A percentile compares a stretch with the other conserved stretches of the same genome.
Conservation (phyloP, 2,888 invertebrate genomes). For the Toxonevra muliebris region DNA sequence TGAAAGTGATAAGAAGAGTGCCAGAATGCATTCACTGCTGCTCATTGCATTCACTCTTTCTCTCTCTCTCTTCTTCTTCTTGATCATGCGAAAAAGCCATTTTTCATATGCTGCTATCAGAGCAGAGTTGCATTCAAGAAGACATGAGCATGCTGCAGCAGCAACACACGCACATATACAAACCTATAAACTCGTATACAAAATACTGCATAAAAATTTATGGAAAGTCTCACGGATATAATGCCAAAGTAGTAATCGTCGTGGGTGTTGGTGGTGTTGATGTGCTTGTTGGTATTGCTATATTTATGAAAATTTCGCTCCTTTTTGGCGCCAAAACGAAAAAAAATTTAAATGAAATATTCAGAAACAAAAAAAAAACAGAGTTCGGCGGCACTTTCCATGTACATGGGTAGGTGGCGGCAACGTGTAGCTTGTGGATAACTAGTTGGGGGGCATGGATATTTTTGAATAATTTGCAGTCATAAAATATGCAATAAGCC, state of each 20-base stretch:
- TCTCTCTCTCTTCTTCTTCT: too few relatives aligned
- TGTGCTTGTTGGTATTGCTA: constrained; percentile 15
- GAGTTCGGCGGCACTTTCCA: background rate
- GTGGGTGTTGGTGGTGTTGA: background rate
- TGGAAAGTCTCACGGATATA: constrained; percentile 34
- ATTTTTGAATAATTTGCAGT: constrained; percentile 65
- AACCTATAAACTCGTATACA: background rate
- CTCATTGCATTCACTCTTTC: background rate
- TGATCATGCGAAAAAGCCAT: background rate
- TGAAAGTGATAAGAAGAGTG: constrained; percentile 13
- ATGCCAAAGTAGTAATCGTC: constrained; percentile 16
- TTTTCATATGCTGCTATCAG: constrained; percentile 12
- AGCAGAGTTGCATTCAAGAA: too few relatives aligned
- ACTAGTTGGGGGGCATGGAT: constrained; percentile 36
- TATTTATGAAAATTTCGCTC: constrained; percentile 33
- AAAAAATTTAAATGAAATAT: background rate
- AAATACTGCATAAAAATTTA: constrained; percentile 25
- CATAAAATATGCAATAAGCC: constrained; percentile 66
- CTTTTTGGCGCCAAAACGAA: constrained; percentile 29
- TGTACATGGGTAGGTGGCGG: too few relatives aligned
- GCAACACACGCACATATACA: background rate
- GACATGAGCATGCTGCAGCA: too few relatives aligned
- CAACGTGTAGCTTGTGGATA: background rate
- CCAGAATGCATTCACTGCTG: constrained; percentile 6
- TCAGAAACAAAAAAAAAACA: constrained; percentile 8